phyloP scores from a whole-genome alignment of 2,797 vertebrate genomes.

The Xyrichtys novacula region DNA sequence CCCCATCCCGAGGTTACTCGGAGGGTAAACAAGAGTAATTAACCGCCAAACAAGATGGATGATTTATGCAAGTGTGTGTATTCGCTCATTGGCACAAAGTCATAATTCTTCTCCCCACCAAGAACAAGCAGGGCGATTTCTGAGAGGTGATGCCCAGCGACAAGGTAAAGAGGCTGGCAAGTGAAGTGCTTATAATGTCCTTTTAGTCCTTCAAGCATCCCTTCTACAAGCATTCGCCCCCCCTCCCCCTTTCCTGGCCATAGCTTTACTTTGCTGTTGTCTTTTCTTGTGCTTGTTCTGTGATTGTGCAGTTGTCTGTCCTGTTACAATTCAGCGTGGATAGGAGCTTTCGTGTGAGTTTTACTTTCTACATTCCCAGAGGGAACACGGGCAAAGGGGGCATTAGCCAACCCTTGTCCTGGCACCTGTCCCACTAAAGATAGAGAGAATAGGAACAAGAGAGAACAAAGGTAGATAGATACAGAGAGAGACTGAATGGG shows the following conservation, averaged over 20 bases:
- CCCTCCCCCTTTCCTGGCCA: slow-evolving; percentile 33
- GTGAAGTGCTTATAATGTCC: slow-evolving; percentile 51
- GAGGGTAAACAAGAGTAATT: slow-evolving; percentile 85
- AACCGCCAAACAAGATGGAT: slow-evolving; percentile 83
- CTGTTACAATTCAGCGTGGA: slow-evolving; percentile 64
- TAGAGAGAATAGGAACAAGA: slow-evolving; percentile 51
- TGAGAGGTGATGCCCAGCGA: slow-evolving; percentile 61
- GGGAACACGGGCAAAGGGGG: slow-evolving; percentile 23
- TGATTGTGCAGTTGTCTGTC: slow-evolving; percentile 74
- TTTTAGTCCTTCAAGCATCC: slow-evolving; percentile 61
- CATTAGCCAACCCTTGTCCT: slow-evolving; percentile 44
- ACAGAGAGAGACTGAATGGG: slow-evolving; percentile 38
- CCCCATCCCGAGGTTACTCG: slow-evolving; percentile 80
- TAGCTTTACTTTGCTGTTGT: slow-evolving; percentile 72
- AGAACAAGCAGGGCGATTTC: slow-evolving; percentile 65
- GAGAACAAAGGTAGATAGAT: slow-evolving; percentile 55
- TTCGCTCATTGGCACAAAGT: slow-evolving; percentile 79
- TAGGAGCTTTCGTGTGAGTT: slow-evolving; percentile 66
- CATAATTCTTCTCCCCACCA: slow-evolving; percentile 72
- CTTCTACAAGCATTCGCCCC: slow-evolving; percentile 15
- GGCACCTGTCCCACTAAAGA: slow-evolving; percentile 57
- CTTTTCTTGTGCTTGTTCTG: slow-evolving; percentile 71
- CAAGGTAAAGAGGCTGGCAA: slow-evolving; percentile 63
- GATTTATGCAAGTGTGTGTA: slow-evolving; percentile 81
- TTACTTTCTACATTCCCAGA: slow-evolving; percentile 39